Evolutionary conservation across 2,888 invertebrate species (phyloP), one percentile per base, ranked within the genome.

Genomic region (Agrotis puta): DNA sequence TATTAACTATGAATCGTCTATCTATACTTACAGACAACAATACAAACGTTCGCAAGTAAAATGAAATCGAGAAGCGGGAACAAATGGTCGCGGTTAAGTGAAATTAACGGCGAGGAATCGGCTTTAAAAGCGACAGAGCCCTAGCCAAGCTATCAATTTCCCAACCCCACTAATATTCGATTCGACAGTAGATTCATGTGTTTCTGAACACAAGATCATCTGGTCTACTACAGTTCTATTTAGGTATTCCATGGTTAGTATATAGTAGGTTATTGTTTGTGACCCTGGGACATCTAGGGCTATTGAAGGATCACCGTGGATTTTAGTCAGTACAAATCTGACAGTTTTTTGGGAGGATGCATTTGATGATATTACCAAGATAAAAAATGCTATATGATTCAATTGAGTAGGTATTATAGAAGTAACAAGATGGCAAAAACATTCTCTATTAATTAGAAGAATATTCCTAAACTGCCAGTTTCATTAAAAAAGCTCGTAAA

Each of bases 21-120:
- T 18, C 9, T 24, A 33, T 16, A 50, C 9, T 9, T 57, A 51
- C 20, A 33, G 54, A 57, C 24, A 33, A 20, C 57, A 63, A 71
- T 74, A 67, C 64, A 79, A 78, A 77, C 72, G 70, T 83, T 77
- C 68, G 68, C 70, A 82, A 82, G 79, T 86, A 86, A 86, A 87
- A 87, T 87, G 86, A 88, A 91, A 89, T 88, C 87, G 82, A 87
- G 84, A 81, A 82, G 80, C 81, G 83, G 85, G 86, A 88, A 89
- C 89, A 87, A 90, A 91, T 89, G 89, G 89, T 87, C 86, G 83
- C 78, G 84, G 86, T 85, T 90, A 92, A 92, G 89, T 92, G 92
- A 93, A 91, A 93, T 92, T 91, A 93, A 92, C 89, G 90, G 89
- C 88, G 83, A 84, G 86, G 80, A 88, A 88, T 88, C 85, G 88